phyloP scores from a whole-genome alignment of 2,797 vertebrate genomes.

The Centroberyx gerrardi region DNA sequence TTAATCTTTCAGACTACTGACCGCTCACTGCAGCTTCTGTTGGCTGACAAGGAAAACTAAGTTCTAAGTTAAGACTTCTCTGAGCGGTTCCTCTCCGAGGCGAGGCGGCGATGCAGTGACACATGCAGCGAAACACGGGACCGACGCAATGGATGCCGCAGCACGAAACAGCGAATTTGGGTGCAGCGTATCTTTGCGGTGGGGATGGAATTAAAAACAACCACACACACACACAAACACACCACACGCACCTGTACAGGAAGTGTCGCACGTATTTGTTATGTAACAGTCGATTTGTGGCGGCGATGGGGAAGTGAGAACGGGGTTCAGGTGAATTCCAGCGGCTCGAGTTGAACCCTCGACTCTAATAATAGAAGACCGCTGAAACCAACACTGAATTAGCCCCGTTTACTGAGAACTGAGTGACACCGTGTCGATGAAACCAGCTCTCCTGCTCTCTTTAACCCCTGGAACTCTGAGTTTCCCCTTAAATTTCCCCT shows the following conservation, averaged over 20 bases:
- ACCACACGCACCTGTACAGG: constrained; percentile 75
- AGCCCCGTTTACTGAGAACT: constrained; percentile 42
- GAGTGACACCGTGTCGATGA: too few species aligned
- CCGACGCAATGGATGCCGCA: too few species aligned
- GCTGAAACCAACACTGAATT: constrained; percentile 47
- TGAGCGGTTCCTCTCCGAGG: too few species aligned
- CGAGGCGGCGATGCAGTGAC: constrained; percentile 2
- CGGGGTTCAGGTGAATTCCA: constrained; percentile 68
- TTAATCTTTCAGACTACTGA: too few species aligned
- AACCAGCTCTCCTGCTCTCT: too few species aligned
- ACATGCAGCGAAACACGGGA: constrained; percentile 26
- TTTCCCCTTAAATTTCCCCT: too few species aligned
- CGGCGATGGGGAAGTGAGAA: constrained; percentile 74
- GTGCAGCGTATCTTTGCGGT: constrained; percentile 58
- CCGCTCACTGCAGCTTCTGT: too few species aligned
- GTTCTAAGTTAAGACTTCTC: too few species aligned
- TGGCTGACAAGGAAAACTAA: too few species aligned
- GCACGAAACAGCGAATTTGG: constrained; percentile 47
- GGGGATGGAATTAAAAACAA: constrained; percentile 66
- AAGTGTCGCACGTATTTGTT: constrained; percentile 69
- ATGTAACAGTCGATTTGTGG: constrained; percentile 61
- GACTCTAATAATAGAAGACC: constrained; percentile 66
- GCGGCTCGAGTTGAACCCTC: constrained; percentile 34
- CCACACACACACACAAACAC: constrained; percentile 33
- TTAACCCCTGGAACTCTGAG: too few species aligned